Percentiles rank a stretch among this genome's conserved stretches.
Conservation (phyloP, 2,888 invertebrate species). For the Ophion ventricosus region DNA sequence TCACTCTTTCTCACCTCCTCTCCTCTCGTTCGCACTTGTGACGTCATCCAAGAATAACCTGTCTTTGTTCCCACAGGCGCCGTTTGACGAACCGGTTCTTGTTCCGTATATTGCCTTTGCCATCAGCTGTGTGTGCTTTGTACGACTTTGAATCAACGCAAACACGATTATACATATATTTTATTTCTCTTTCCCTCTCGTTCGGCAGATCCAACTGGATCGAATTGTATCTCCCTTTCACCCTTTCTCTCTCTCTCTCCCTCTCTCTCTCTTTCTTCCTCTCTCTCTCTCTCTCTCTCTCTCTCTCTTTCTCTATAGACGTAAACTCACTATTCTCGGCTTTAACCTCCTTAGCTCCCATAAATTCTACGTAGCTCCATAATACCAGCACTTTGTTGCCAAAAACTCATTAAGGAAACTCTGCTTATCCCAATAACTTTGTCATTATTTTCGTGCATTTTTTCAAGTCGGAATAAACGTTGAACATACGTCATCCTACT, state of each 20-base stretch:
- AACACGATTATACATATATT: conserved; percentile 33
- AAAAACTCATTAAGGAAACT: conserved; percentile 22
- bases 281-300: background rate
- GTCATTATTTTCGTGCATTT: background rate
- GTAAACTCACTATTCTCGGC: conserved; percentile 19
- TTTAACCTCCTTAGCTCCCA: conserved; percentile 24
- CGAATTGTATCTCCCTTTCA: background rate
- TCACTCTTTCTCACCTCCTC: conserved; percentile 64
- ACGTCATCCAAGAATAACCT: conserved; percentile 80
- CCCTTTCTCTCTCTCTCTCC: conserved; percentile 10
- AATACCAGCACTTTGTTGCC: background rate
- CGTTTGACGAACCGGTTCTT: conserved; percentile 79
- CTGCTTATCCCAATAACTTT: background rate
- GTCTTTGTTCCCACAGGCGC: conserved; percentile 81
- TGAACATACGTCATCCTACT: too few relatives aligned
- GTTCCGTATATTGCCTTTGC: conserved; percentile 71
- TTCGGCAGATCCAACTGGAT: conserved; percentile 26
- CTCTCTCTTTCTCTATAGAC: conserved; percentile 16
- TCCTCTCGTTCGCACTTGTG: conserved; percentile 67
- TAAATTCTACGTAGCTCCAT: background rate
- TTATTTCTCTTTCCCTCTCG: conserved; percentile 44
- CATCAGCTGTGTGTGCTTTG: conserved; percentile 77
- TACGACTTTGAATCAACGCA: conserved; percentile 66
- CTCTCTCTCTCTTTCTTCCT: conserved; percentile 9
- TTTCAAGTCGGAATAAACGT: background rate